Conservation (phyloP, 2,113 vertebrate species). For the Hippocampus zosterae region DNA sequence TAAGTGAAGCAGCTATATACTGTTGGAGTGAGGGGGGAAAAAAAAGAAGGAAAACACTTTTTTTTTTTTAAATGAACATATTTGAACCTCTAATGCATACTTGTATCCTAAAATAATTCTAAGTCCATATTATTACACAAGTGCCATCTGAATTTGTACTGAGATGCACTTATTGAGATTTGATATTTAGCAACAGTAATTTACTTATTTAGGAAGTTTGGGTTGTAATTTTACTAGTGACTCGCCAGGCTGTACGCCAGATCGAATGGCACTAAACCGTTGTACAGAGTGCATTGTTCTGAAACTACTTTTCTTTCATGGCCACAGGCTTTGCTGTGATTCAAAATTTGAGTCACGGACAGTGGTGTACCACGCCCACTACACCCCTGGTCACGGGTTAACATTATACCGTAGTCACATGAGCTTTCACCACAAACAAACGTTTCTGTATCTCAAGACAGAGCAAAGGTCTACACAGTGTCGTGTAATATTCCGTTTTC, state of each 20-base stretch:
- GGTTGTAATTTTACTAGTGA: neutral
- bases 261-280: too few species aligned
- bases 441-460: too few species aligned
- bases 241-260: neutral
- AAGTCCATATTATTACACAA: neutral
- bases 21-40: neutral
- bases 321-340: too few species aligned
- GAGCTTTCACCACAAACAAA: too few species aligned
- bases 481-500: too few species aligned
- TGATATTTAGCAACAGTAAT: neutral
- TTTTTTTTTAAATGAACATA: neutral
- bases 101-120: neutral
- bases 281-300: too few species aligned
- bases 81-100: neutral
- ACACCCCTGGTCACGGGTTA: too few species aligned
- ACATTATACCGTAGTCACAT: too few species aligned
- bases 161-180: neutral
- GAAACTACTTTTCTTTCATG: too few species aligned
- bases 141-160: conserved; percentile 3
- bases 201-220: neutral
- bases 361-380: too few species aligned
- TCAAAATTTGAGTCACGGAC: too few species aligned
- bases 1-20: conserved; percentile 24
- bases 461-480: too few species aligned
- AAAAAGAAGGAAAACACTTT: neutral